Evolutionary conservation across 1,140 invertebrate genomes (phyloP).

Genomic region (Apis mellifera): Amel_HAv3.1 CM009931.2:860501-861000

Average conservation of each 20-base stretch:
- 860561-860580: constrained; percentile 40
- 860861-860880: no score
- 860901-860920: no score
- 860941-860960: no score
- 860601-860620: constrained; percentile 62
- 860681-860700: constrained; percentile 57
- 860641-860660: constrained; percentile 57
- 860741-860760: not conserved
- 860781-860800: no score
- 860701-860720: constrained; percentile 39
- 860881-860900: no score
- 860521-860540: constrained; percentile 6
- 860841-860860: no score
- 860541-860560: constrained; percentile 20
- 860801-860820: no score
- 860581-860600: constrained; percentile 21
- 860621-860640: constrained; percentile 67
- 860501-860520: not conserved
- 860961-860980: not conserved
- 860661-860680: constrained; percentile 57
- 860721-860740: not conserved
- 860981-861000: not conserved
- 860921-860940: no score
- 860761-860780: no score
- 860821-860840: no score